Base-by-base conservation (phyloP, 1,140 invertebrate species). In the Calliopsis andreniformis region DNA sequence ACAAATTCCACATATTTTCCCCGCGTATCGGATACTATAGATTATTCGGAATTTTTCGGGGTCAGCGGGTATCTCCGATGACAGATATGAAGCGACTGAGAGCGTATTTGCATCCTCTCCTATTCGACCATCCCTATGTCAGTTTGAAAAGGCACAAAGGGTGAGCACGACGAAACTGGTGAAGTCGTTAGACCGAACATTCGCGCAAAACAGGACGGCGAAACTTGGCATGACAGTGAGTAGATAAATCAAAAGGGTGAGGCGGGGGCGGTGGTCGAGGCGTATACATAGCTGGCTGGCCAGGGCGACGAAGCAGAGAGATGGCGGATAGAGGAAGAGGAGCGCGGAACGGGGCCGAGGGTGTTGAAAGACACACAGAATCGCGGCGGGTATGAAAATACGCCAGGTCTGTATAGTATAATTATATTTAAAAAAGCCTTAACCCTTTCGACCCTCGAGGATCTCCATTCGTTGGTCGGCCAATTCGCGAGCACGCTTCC, bases 171-270 rank as follows among this genome's bases (percentile, higher is more conserved):
- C 16, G 18, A 28, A 53, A 42, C 23, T 28, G 51, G n/a, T n/a
- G 16, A 23, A 10, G 62, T 75, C 62, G 64, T 75, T 64, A 55
- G 39, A 16, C 67, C 64, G 64, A 75, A 67, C 66, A 67, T 75
- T 67, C 71, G 42, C 28, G 42, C n/a, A n/a, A 75, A 67, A 47
- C 51, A 42, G 39, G 51, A 32, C 51, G 35, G 49, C 42, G 49
- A 64, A 66, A 66, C 71, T 61, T 5, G 42, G 25, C 23, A 12
- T 30, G 71, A 73, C 62, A 42, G 62, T 75, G 71, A 75, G 51
- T 75, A 67, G 71, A 75, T 75, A 75, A 75, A 75, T 75, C 59
- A 67, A 75, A 75, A 67, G 42, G 18, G 51, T 20, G 18, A 30
- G n/a, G 51, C 10, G 28, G 39, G 25, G 55, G 67, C 43, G 25